Evolutionary conservation across 2,113 vertebrate genomes (phyloP), one percentile per base, ranked within the genome.

Genomic region (Gallinago undulata): DNA sequence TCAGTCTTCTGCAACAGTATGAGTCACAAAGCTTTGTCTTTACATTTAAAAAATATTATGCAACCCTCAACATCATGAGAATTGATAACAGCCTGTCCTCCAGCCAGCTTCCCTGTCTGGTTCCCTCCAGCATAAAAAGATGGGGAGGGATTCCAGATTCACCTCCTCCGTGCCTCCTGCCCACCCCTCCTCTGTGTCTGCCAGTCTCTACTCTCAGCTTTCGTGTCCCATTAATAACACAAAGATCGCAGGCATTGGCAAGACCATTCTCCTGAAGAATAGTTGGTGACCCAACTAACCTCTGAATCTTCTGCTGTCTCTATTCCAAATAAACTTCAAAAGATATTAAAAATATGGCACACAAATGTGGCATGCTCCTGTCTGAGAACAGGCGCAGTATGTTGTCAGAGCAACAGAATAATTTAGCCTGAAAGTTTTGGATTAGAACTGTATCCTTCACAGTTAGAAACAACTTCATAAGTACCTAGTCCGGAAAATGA

Each of bases 11-110:
- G 66, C 3, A 13, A 53, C 21, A 81, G 27, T 33, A 21, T 59
- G 64, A 94, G 51, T 84, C 89, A 90, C 64, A 91, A 75, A 94
- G 66, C 69, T 72, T 72, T 94, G 35, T 78, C 35, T 89, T 94
- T 73, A 39, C 51, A 53, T 67, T 81, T n/a, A 15, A 66, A 89
- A 95, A 95, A 75, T 68, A 84, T 84, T 95, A 57, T 28, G 48
- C 64, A 82, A 45, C 62, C 53, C 43, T 93, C 81, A 72, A 78
- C 87, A 91, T 91, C 30, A 41, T 60, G 39, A 84, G 73, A 82
- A 43, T 18, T 68, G 45, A 6, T 91, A 91, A 66, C 51, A 87
- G 14, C 72, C 57, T 93, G 66, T 87, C 30, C 77, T 94, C 69
- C 62, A 72, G 43, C 74, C 91, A 91, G 30, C 45, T 82, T 84